A percentile compares a stretch with the other conserved stretches of the same genome.
These are phyloP conservation scores for Nephrotoma flavescens DNA, from an alignment of 2,888 invertebrate species.

Conservation along the genomic window DNA sequence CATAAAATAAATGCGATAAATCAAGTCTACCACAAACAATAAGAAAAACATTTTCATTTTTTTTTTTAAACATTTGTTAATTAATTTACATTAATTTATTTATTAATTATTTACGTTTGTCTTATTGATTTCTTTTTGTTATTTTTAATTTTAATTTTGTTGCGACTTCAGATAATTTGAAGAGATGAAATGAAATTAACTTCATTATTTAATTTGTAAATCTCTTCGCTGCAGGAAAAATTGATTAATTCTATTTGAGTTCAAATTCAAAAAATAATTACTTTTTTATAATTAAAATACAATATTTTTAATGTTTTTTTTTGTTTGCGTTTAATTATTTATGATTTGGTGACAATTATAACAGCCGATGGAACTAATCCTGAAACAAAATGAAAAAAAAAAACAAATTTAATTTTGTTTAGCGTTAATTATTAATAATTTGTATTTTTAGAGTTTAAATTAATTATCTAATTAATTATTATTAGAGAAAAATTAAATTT, in stretches of 20 bases:
- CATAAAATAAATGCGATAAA: not conserved
- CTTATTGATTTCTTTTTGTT: not conserved
- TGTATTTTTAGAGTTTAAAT: not conserved
- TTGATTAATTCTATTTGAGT: not conserved
- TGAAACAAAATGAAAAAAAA: not conserved
- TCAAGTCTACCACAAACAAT: not conserved
- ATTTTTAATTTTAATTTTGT: not conserved
- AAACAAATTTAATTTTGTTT: not conserved
- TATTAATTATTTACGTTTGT: not conserved
- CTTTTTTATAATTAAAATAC: not conserved
- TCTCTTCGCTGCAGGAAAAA: not conserved
- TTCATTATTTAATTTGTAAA: not conserved
- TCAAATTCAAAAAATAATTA: not conserved
- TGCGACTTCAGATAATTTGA: not conserved
- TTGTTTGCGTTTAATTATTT: not conserved
- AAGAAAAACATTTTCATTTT: not conserved
- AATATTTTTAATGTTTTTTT: not conserved
- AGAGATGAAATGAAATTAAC: not conserved
- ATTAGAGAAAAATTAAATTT: not conserved
- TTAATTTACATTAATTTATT: not conserved
- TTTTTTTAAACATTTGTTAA: not conserved
- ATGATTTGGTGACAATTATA: conserved; percentile 2
- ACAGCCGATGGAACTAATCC: conserved; percentile 78
- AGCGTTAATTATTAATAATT: not conserved
- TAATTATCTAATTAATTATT: not conserved